A percentile compares a stretch with the other conserved stretches of the same genome.
Evolutionary conservation across 2,888 invertebrate species (phyloP).

Genomic region (Exephanes ischioxanthus): DNA sequence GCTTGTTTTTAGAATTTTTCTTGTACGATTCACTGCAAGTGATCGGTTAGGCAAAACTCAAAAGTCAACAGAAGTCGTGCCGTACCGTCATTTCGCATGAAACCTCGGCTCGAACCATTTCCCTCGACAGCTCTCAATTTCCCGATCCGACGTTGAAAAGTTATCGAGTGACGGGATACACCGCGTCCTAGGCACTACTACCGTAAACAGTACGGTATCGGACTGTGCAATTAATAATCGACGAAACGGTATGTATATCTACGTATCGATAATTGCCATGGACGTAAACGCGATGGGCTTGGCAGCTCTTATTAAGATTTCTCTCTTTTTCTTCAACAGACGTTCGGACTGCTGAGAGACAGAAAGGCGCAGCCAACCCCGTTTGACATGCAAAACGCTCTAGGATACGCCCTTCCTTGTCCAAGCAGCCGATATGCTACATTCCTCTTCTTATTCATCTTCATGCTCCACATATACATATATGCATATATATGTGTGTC

Average conservation of each 20-base stretch:
- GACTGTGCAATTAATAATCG: conserved; percentile 62
- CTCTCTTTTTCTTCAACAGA: conserved; percentile 20
- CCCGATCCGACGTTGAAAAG: neutral
- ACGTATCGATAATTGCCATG: conserved; percentile 63
- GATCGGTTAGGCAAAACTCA: neutral
- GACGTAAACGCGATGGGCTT: conserved; percentile 58
- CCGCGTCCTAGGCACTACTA: neutral
- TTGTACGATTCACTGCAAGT: neutral
- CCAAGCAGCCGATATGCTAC: conserved; percentile 3
- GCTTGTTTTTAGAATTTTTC: no score
- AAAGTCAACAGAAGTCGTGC: neutral
- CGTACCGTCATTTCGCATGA: neutral
- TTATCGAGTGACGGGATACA: neutral
- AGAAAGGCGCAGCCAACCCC: neutral
- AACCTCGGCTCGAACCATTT: neutral
- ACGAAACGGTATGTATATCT: conserved; percentile 35
- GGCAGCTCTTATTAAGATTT: conserved; percentile 48
- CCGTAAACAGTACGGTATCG: conserved; percentile 15
- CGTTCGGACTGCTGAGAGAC: neutral
- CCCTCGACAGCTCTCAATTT: conserved; percentile 1
- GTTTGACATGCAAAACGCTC: neutral
- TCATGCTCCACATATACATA: neutral
- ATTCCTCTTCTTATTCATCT: conserved; percentile 29
- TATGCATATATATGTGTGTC: conserved; percentile 12
- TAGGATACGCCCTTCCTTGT: neutral